Base-by-base conservation (phyloP, 2,888 invertebrate species). In the Ctenicera cuprea region DNA sequence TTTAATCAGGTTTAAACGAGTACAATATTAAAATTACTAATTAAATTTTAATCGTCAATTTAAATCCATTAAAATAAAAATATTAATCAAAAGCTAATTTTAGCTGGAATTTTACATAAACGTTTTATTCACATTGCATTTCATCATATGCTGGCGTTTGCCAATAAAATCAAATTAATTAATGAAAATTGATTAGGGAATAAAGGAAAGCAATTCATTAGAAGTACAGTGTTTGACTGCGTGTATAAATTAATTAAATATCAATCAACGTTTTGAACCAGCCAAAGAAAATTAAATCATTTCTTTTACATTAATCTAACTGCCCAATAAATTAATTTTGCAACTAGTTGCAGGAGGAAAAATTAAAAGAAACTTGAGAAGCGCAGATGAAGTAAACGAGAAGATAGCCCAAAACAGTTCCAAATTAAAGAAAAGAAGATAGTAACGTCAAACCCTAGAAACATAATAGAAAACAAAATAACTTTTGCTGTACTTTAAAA, bases 151-250 rank as follows among this genome's bases (percentile, higher is more conserved):
- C 50, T 30, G 14, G 16, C 33, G 57, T 18, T 37, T 38, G 43
- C 38, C 38, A 61, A 41, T 14, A 41, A 18, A 41, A 38, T 43
- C 38, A 38, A 43, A 61, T 61, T 61, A 38, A 61, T 61, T 41
- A 61, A 12, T 20, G 37, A 37, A 61, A 61, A 61, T 38, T 61
- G 61, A 61, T 61, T 61, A 20, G 57, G 16, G 18, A 57, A 1
- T 16, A 33, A 12, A n/a, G 26, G 30, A 26, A 54, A 14, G 57
- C 37, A 18, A 57, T 57, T 57, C 14, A 37, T 7, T 20, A 18
- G 18, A 50, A 18, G 50, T 20, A 11, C 50, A 20, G 9, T 12
- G 16, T 45, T 45, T 45, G 22, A 50, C 26, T 18, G 33, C 37
- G 33, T 16, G 16, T n/a, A 37, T 57, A 57, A 57, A 57, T 37